phyloP scores from a whole-genome alignment of 2,888 invertebrate genomes.

The Danaus chrysippus region DNA sequence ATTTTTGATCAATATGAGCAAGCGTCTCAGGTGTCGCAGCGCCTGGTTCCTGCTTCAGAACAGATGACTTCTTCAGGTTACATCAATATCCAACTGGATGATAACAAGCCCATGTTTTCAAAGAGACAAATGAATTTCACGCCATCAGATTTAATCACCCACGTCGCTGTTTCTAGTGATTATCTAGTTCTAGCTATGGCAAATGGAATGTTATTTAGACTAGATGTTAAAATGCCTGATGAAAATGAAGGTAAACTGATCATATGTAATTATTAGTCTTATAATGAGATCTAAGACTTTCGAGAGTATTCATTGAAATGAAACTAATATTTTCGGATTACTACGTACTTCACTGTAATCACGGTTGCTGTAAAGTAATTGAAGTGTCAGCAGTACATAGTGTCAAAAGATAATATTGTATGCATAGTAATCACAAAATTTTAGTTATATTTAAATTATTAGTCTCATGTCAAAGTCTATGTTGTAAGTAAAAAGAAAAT shows the following conservation, averaged over 20 bases:
- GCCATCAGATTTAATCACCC: constrained; percentile 88
- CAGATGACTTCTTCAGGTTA: constrained; percentile 75
- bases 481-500: too few species aligned
- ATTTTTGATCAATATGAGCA: constrained; percentile 92
- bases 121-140: constrained; percentile 90
- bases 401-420: too few species aligned
- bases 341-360: too few species aligned
- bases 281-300: too few species aligned
- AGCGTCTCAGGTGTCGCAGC: constrained; percentile 80
- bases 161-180: constrained; percentile 90
- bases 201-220: constrained; percentile 87
- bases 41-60: constrained; percentile 56
- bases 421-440: too few species aligned
- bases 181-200: constrained; percentile 91
- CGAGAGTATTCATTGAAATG: too few species aligned
- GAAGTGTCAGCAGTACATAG: too few species aligned
- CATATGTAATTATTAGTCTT: not conserved
- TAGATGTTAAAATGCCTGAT: constrained; percentile 89
- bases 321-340: too few species aligned
- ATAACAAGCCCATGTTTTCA: constrained; percentile 91
- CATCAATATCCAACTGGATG: constrained; percentile 79
- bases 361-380: too few species aligned
- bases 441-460: too few species aligned
- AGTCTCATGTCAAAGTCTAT: too few species aligned
- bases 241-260: constrained; percentile 83